These are phyloP conservation scores for Isoperla grammatica DNA, from an alignment of 2,888 invertebrate species.

Conservation along the genomic window DNA sequence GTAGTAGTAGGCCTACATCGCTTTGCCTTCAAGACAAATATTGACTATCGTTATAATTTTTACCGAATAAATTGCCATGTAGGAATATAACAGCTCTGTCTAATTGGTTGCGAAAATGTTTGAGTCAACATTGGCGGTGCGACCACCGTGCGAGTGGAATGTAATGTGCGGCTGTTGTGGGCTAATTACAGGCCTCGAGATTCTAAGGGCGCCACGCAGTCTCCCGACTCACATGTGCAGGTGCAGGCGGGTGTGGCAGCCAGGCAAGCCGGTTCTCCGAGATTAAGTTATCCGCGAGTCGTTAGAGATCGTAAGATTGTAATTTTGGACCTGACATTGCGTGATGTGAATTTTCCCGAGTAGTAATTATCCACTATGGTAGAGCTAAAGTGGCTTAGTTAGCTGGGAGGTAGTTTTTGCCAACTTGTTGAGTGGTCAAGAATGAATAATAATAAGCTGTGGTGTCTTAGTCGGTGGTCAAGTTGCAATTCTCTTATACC, in stretches of 20 bases:
- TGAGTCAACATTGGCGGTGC: not conserved
- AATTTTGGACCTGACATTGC: conserved; percentile 14
- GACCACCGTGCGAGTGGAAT: conserved; percentile 10
- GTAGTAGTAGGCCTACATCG: too few relatives aligned
- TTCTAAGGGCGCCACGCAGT: conserved; percentile 22
- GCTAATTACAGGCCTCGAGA: conserved; percentile 18
- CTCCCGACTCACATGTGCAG: conserved; percentile 1
- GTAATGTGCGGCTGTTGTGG: conserved; percentile 1
- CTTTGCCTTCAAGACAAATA: too few relatives aligned
- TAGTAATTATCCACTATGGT: conserved; percentile 10
- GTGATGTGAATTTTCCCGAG: conserved; percentile 13
- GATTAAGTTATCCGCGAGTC: conserved; percentile 12
- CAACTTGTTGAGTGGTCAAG: conserved; percentile 14
- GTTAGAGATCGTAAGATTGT: conserved; percentile 12
- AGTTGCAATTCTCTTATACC: not conserved
- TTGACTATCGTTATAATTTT: too few relatives aligned
- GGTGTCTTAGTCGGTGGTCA: conserved; percentile 22
- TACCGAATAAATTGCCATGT: too few relatives aligned
- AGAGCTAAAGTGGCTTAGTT: conserved; percentile 12
- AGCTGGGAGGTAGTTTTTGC: conserved; percentile 7
- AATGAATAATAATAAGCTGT: not conserved
- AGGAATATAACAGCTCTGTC: conserved; percentile 6
- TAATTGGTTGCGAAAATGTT: conserved; percentile 21
- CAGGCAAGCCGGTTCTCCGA: not conserved
- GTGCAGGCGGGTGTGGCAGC: conserved; percentile 10